phyloP scores from a whole-genome alignment of 2,113 vertebrate genomes.

The Theristicus caerulescens region DNA sequence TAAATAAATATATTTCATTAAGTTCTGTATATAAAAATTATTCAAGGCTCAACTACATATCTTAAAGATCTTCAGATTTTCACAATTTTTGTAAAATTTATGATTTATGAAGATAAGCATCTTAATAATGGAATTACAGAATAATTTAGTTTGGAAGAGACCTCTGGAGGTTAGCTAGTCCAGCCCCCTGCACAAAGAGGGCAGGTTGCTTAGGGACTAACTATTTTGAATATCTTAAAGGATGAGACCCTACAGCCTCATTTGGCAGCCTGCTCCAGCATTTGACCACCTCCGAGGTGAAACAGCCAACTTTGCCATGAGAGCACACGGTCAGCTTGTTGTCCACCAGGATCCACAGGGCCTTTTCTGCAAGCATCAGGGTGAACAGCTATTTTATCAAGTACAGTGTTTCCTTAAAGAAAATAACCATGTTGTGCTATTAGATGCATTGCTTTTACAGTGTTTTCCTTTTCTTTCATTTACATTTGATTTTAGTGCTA shows the following conservation, averaged over 20 bases:
- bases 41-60: neutral
- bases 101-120: conserved; percentile 25
- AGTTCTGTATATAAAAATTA: neutral
- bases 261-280: neutral
- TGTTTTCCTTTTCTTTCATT: neutral
- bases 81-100: neutral
- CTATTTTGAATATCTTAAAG: neutral
- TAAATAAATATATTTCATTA: neutral
- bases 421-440: neutral
- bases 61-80: conserved; percentile 12
- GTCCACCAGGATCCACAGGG: rapidly evolving
- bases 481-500: conserved; percentile 5
- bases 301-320: neutral
- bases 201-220: neutral
- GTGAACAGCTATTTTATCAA: conserved; percentile 1
- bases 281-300: neutral
- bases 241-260: neutral
- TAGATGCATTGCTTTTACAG: neutral
- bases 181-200: neutral
- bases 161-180: neutral
- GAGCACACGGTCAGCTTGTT: neutral
- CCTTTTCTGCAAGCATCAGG: neutral
- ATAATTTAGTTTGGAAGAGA: neutral
- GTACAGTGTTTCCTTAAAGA: conserved; percentile 8
- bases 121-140: neutral